These are phyloP conservation scores for Ceratitis capitata DNA, from an alignment of 1,140 invertebrate species.

Conservation along the genomic window DNA sequence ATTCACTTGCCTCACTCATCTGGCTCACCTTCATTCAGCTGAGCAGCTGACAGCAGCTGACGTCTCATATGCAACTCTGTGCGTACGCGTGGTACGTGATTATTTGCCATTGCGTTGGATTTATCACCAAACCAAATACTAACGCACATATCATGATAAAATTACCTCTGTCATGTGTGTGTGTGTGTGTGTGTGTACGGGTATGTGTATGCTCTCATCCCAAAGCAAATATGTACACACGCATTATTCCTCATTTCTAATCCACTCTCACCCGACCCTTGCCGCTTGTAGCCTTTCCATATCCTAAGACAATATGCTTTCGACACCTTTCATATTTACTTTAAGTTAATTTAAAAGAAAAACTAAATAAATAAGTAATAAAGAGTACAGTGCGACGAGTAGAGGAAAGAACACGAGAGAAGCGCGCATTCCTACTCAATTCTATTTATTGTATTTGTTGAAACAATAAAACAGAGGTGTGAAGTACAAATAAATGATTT, in stretches of 20 bases:
- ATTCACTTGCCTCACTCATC: background rate
- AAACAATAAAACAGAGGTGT: conserved; percentile 25
- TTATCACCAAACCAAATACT: conserved; percentile 21
- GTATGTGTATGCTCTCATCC: conserved; percentile 12
- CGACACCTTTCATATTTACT: conserved; percentile 29
- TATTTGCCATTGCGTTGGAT: conserved; percentile 28
- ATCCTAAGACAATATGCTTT: conserved; percentile 33
- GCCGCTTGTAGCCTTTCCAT: background rate
- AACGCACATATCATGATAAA: background rate
- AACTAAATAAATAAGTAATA: background rate
- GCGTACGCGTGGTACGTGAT: conserved; percentile 28
- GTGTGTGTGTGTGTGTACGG: background rate
- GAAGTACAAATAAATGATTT: conserved; percentile 15
- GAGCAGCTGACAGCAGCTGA: background rate
- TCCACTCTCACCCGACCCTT: background rate
- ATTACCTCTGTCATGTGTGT: background rate
- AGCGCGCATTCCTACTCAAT: background rate
- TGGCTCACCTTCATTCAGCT: background rate
- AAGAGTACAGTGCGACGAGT: background rate
- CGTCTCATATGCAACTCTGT: background rate
- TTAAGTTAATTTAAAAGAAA: conserved; percentile 26
- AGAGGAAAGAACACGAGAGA: too few relatives aligned
- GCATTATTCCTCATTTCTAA: background rate
- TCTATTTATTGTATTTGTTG: background rate
- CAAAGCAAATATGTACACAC: background rate